Evolutionary conservation across 2,888 invertebrate genomes (phyloP), one percentile per base, ranked within the genome.

Genomic region (Melangyna quadrimaculata): DNA sequence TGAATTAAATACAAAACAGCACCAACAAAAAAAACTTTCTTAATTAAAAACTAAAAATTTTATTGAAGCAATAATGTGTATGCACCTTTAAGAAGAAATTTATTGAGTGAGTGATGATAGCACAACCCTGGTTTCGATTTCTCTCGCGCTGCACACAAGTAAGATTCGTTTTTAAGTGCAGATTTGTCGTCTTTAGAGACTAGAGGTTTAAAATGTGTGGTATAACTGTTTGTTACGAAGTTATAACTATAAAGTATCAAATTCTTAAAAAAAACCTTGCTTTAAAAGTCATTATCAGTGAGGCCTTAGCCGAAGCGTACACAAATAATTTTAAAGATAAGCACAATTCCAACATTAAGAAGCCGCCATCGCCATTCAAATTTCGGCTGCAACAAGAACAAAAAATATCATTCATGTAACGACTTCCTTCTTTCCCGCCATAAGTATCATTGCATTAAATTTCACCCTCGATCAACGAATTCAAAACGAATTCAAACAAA

Each of bases 381-480:
- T 57, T 10, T 32, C 10, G 5, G 0, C 24, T n/a, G 48, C 2
- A 37, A 24, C 8, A 29, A 8, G 7, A 43, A 45, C 24, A 40
- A n/a, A 53, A 14, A 27, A 70, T n/a, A 70, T 22, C 22, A n/a
- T 2, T 35, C 22, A 67, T 40, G 35, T 70, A 40, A 24, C 37
- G 40, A 59, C 72, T 81, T 84, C 75, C 71, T 67, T 61, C 59
- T 19, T 86, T 86, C 86, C 81, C 81, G 81, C 86, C 86, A 86
- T 73, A 81, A 86, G 53, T 71, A 14, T 67, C 32, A 63, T 65
- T 70, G 77, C 75, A 86, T 77, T 78, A 40, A 72, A 81, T 81
- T 81, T 86, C 86, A 86, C 86, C 86, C 86, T 86, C 73, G 65
- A 86, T 78, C 61, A 59, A 72, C 40, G 14, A 35, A 57, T 57